Conservation (phyloP, 2,888 invertebrate genomes). For the Auanema sp. region DNA sequence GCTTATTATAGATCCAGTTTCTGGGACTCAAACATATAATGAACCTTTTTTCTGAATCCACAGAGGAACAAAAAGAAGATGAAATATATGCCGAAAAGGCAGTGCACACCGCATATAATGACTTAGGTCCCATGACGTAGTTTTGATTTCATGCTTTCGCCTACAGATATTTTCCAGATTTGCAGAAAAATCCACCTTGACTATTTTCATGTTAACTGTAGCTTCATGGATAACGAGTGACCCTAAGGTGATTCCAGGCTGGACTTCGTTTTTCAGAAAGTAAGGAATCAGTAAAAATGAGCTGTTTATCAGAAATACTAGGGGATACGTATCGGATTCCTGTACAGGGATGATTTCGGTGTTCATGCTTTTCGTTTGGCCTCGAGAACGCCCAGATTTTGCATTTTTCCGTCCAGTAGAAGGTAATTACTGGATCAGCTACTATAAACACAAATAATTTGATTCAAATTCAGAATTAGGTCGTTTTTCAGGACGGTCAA, state of each 20-base stretch:
- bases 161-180: conserved; percentile 26
- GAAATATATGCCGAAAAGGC: conserved; percentile 31
- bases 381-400: conserved; percentile 43
- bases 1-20: conserved; percentile 35
- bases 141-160: not conserved
- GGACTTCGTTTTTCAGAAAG: conserved; percentile 37
- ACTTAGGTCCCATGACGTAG: conserved; percentile 47
- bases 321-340: conserved; percentile 41
- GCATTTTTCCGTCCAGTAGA: conserved; percentile 22
- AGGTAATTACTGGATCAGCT: not conserved
- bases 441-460: not conserved
- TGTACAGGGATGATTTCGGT: conserved; percentile 44
- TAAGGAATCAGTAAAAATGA: not conserved
- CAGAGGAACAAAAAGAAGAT: conserved; percentile 37
- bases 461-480: not conserved
- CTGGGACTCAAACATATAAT: conserved; percentile 36
- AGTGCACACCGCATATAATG: conserved; percentile 36
- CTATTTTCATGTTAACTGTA: conserved; percentile 41
- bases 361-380: conserved; percentile 47
- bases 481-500: conserved; percentile 22
- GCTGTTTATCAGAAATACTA: conserved; percentile 1
- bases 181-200: conserved; percentile 44
- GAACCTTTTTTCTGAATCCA: conserved; percentile 32
- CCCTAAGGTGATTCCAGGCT: conserved; percentile 49
- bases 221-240: conserved; percentile 47